Base-by-base conservation (phyloP, 2,888 invertebrate genomes). In the Tipula helvola region DNA sequence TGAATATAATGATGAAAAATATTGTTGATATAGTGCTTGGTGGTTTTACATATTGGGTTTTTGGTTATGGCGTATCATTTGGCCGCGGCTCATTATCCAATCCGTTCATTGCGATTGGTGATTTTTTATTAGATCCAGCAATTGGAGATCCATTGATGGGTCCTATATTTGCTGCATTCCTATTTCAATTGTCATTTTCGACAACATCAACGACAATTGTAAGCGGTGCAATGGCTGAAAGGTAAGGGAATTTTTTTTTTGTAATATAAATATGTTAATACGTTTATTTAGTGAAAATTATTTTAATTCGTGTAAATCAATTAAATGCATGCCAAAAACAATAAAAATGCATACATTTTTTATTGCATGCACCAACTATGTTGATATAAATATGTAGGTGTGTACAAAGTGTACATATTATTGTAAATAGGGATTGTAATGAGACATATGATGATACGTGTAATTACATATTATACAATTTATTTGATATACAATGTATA, bases 1-100 rank as follows among this genome's bases (percentile, higher is more conserved):
- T 97, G 0, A 98, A 98, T 90, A 98, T 99, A 87, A 98, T 98
- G 98, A 97, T 98, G 96, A 98, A 98, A 91, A 98, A 98, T 90
- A 95, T 97, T 0, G 96, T 97, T 0, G 98, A 98, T 89, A 97
- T 98, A 86, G 96, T 97, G 0, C 93, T 98, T 28, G 98, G 98
- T 2, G 98, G 95, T 5, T 91, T 91, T 71, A 97, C 97, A 0
- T 98, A 98, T 91, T 99, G 98, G 98, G 93, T 97, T 47, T 97
- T 98, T 90, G 98, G 98, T 0, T 98, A 96, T 91, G 98, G 97
- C 0, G 93, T 98, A 91, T 97, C 97, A 4, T 98, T 97, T 90
- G 98, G 97, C 0, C 93, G 94, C 28, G 94, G 95, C 0, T 91
- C 93, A 0, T 93, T 94, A 28, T 94, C 95, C 3, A 97, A 96